Percentiles rank a stretch among this genome's conserved stretches.
Evolutionary conservation across 2,888 invertebrate species (phyloP).

Genomic region (Nipponacmea schrenckii): DNA sequence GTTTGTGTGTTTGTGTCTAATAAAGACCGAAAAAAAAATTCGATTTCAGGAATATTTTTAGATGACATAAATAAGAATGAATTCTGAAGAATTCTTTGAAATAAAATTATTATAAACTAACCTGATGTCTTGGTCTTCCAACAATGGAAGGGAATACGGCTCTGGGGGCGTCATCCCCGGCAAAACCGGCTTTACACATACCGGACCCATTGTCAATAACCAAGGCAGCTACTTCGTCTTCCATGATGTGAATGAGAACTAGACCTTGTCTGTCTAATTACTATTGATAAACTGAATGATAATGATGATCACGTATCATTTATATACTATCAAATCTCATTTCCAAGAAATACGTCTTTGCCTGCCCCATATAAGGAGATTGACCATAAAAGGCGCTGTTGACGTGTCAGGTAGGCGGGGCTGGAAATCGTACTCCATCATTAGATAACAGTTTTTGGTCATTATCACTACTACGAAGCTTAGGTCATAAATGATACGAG

Average conservation of each 20-base stretch:
- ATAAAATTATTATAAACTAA: neutral
- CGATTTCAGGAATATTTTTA: too few relatives aligned
- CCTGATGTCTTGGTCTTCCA: slow-evolving; percentile 2
- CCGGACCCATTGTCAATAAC: slow-evolving; percentile 5
- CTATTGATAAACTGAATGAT: neutral
- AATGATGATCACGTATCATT: neutral
- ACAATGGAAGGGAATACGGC: slow-evolving; percentile 1
- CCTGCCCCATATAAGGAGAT: neutral
- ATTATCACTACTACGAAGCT: too few relatives aligned
- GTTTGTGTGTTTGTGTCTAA: too few relatives aligned
- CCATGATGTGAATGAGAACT: neutral
- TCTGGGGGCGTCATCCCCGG: slow-evolving; percentile 8
- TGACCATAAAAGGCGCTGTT: neutral
- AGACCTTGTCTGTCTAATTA: neutral
- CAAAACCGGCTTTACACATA: slow-evolving; percentile 8
- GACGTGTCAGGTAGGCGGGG: too few relatives aligned
- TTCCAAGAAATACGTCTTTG: neutral
- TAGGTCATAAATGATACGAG: too few relatives aligned
- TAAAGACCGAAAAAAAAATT: too few relatives aligned
- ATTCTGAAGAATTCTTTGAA: neutral
- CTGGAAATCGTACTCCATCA: too few relatives aligned
- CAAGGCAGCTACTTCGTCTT: neutral
- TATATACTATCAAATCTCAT: neutral
- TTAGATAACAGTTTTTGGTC: too few relatives aligned
- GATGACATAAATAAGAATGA: too few relatives aligned